These are phyloP conservation scores for Drosophila trapezifrons DNA, from an alignment of 1,140 invertebrate genomes.

Conservation along the genomic window DNA sequence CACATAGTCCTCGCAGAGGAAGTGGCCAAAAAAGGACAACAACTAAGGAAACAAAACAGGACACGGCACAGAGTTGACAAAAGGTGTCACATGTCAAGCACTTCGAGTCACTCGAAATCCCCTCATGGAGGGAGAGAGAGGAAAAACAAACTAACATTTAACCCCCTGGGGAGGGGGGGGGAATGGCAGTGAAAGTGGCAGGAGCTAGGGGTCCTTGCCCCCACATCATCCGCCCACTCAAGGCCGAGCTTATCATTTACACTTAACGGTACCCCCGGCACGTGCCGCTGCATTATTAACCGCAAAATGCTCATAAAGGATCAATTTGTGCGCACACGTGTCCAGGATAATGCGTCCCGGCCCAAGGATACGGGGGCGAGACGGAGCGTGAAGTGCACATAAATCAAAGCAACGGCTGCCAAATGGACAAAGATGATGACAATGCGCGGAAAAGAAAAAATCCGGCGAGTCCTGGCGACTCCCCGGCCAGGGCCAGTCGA, in stretches of 20 bases:
- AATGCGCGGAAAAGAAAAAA: slow-evolving; percentile 15
- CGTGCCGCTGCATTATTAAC: slow-evolving; percentile 78
- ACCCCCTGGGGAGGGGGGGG: no score
- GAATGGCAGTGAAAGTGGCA: background rate
- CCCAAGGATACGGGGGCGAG: slow-evolving; percentile 15
- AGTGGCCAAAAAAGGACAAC: slow-evolving; percentile 21
- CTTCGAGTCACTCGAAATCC: slow-evolving; percentile 27
- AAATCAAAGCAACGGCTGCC: slow-evolving; percentile 71
- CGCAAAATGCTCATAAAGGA: slow-evolving; percentile 83
- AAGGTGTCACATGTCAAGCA: slow-evolving; percentile 78
- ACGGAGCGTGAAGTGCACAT: slow-evolving; percentile 68
- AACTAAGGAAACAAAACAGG: slow-evolving; percentile 25
- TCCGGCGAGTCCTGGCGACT: background rate
- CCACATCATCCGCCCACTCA: slow-evolving; percentile 6
- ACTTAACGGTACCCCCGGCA: slow-evolving; percentile 71
- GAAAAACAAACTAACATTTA: slow-evolving; percentile 75
- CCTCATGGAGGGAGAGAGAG: background rate
- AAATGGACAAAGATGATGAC: slow-evolving; percentile 61
- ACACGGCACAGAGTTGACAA: slow-evolving; percentile 60
- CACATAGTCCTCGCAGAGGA: background rate
- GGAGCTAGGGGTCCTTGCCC: background rate
- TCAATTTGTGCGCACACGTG: slow-evolving; percentile 82
- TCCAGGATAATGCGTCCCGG: slow-evolving; percentile 62
- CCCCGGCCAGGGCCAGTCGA: background rate
- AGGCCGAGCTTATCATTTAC: slow-evolving; percentile 75